Conservation (phyloP, 2,888 invertebrate species). For the Globia sparganii region DNA sequence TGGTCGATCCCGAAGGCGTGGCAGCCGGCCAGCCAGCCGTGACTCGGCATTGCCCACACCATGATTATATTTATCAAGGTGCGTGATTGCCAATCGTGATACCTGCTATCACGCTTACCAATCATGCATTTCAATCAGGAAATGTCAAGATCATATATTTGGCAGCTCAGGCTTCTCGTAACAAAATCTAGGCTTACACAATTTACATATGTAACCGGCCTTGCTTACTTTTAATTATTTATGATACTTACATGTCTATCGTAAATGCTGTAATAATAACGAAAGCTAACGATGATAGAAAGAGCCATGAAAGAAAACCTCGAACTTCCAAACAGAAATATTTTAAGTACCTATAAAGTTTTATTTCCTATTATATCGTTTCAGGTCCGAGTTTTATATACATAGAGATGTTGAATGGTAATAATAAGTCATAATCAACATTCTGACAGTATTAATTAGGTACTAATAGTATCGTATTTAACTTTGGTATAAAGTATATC, state of each 20-base stretch:
- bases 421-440: not conserved
- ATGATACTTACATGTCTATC: conserved; percentile 7
- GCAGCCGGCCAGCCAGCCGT: conserved; percentile 73
- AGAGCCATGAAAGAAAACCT: not conserved
- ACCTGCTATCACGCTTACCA: conserved; percentile 44
- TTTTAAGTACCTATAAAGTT: not conserved
- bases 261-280: not conserved
- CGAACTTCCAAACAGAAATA: not conserved
- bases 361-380: not conserved
- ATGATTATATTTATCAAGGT: conserved; percentile 76
- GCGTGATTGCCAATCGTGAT: conserved; percentile 75
- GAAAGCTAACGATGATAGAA: not conserved
- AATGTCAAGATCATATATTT: conserved; percentile 76
- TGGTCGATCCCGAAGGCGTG: conserved; percentile 86
- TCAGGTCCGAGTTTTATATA: not conserved
- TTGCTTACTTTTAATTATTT: conserved; percentile 19
- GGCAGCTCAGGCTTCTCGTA: conserved; percentile 22
- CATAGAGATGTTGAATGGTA: not conserved
- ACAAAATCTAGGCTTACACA: conserved; percentile 14
- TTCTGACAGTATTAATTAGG: conserved; percentile 14
- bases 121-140: conserved; percentile 65
- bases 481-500: conserved; percentile 25
- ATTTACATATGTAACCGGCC: conserved; percentile 2
- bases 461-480: conserved; percentile 6
- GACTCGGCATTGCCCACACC: conserved; percentile 73